Conservation (phyloP, 2,888 invertebrate genomes). For the Kuschelorhynchus macadamiae region DNA sequence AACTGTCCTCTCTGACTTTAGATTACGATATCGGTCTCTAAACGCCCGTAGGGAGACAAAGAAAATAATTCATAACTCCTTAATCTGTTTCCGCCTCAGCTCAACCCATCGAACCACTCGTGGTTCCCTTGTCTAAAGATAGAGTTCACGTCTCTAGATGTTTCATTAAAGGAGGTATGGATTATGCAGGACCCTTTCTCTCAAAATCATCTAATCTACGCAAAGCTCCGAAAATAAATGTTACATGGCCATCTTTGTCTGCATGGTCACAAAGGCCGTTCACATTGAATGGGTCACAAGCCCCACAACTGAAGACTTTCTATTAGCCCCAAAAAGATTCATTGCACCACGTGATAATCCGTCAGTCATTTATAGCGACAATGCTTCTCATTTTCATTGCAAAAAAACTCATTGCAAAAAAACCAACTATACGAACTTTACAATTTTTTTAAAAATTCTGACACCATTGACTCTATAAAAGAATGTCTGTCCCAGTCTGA, state of each 20-base stretch:
- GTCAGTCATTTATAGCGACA: constrained; percentile 22
- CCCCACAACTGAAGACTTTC: constrained; percentile 21
- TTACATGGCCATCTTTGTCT: constrained; percentile 21
- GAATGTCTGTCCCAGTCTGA: not conserved
- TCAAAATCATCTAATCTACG: constrained; percentile 16
- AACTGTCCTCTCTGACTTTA: constrained; percentile 42
- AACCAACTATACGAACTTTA: constrained; percentile 29
- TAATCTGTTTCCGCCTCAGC: constrained; percentile 44
- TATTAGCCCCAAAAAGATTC: constrained; percentile 30
- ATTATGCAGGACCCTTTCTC: constrained; percentile 34
- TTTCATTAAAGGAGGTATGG: constrained; percentile 22
- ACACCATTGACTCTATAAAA: not conserved
- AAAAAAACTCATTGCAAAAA: no score
- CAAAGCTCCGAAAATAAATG: constrained; percentile 10
- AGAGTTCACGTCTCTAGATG: constrained; percentile 5
- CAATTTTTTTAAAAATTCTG: constrained; percentile 5
- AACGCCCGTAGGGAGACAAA: constrained; percentile 39
- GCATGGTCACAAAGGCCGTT: constrained; percentile 35
- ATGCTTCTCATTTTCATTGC: constrained; percentile 24
- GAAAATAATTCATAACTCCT: constrained; percentile 36
- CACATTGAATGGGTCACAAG: constrained; percentile 16
- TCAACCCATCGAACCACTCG: constrained; percentile 19
- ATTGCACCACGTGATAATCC: constrained; percentile 32
- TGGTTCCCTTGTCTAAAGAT: constrained; percentile 12
- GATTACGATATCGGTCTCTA: constrained; percentile 41